Percentiles rank a stretch among this genome's conserved stretches.
Evolutionary conservation across 2,888 invertebrate species (phyloP).

Genomic region (Trachelus tabidus): DNA sequence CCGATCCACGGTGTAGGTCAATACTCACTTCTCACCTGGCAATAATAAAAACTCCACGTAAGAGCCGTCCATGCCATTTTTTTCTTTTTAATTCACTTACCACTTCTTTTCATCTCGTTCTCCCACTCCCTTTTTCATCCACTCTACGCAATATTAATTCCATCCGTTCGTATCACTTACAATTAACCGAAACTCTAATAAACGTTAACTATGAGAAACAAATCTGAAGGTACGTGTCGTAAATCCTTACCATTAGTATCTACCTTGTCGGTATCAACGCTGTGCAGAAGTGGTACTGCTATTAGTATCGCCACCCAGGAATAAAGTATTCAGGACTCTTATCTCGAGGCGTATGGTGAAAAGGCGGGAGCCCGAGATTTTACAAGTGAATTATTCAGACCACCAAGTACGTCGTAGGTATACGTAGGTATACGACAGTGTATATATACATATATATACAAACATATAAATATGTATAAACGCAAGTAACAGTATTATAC

Average conservation of each 20-base stretch:
- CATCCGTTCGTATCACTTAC: neutral
- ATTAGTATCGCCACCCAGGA: neutral
- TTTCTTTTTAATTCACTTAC: neutral
- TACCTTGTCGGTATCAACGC: neutral
- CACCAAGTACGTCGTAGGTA: neutral
- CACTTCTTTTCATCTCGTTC: neutral
- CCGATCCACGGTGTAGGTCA: neutral
- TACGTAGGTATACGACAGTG: no score
- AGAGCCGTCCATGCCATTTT: neutral
- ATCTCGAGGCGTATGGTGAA: neutral
- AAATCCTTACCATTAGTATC: neutral
- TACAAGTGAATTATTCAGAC: neutral
- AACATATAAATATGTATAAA: no score
- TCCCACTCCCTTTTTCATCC: neutral
- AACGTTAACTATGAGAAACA: neutral
- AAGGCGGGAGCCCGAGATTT: neutral
- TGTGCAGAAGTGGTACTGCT: neutral
- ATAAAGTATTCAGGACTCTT: neutral
- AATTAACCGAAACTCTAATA: neutral
- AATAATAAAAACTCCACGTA: neutral
- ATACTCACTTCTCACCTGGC: neutral
- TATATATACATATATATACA: neutral
- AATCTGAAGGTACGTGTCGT: neutral
- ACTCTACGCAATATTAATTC: neutral
- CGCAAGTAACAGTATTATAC: neutral